phyloP scores from a whole-genome alignment of 2,797 vertebrate species.

The Lerista edwardsae region DNA sequence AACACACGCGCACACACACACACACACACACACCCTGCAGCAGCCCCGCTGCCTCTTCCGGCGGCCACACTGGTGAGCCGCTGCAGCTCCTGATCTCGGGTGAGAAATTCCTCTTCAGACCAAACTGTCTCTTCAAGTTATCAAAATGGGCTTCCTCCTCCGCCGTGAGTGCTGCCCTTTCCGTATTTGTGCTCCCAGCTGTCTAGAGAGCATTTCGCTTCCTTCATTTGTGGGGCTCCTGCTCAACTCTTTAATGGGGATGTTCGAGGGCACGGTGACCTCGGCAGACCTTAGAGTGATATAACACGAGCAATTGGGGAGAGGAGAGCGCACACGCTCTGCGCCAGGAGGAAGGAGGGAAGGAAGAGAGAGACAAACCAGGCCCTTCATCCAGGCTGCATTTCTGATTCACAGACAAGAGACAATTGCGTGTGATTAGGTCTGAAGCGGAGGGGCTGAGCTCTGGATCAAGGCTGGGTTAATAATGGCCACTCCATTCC shows the following conservation, averaged over 20 bases:
- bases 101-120: slow-evolving; percentile 67
- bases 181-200: slow-evolving; percentile 73
- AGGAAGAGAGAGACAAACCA: slow-evolving; percentile 64
- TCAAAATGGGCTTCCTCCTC: slow-evolving; percentile 52
- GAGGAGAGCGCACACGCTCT: slow-evolving; percentile 17
- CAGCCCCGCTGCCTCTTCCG: not conserved
- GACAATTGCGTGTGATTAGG: slow-evolving; percentile 71
- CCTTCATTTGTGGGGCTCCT: slow-evolving; percentile 67
- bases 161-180: slow-evolving; percentile 58
- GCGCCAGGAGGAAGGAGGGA: slow-evolving; percentile 59
- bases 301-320: slow-evolving; percentile 65
- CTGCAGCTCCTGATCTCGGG: slow-evolving; percentile 24
- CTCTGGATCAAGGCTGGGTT: slow-evolving; percentile 68
- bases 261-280: slow-evolving; percentile 73
- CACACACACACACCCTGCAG: too few relatives aligned
- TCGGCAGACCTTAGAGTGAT: slow-evolving; percentile 71
- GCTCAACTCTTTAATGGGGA: slow-evolving; percentile 71
- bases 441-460: slow-evolving; percentile 70
- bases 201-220: slow-evolving; percentile 71
- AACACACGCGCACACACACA: too few relatives aligned
- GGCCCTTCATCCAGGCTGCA: slow-evolving; percentile 52
- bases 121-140: slow-evolving; percentile 60
- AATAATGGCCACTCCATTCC: slow-evolving; percentile 61
- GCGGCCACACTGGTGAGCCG: not conserved
- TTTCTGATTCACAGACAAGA: slow-evolving; percentile 71